Base-by-base conservation (phyloP, 2,113 vertebrate species). In the Eclectus roratus region DNA sequence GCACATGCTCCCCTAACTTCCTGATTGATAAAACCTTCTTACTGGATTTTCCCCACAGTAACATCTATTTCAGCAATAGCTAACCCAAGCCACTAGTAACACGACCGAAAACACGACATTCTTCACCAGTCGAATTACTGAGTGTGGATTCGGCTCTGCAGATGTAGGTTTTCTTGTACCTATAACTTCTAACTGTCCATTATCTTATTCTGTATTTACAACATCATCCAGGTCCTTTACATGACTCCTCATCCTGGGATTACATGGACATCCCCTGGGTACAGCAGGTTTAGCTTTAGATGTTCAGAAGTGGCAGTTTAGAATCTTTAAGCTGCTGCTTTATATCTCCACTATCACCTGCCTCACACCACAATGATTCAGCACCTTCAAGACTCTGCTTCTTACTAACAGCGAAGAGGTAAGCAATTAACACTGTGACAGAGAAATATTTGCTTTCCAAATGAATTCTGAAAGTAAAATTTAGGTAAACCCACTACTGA, bases 31-130 rank as follows among this genome's bases (percentile, higher is more conserved):
- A 64, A 55, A 50, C 8, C 31, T 64, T 39, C 35, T 13, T 23
- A 37, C 14, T 0, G 0, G 17, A 15, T 60, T 56, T 69, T 56
- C 52, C 44, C 39, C 35, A 17, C 15, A 39, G 31, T 27, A 44
- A 4, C 14, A 50, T 3, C 25, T 10, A 37, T 28, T 56, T 55
- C 50, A 56, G 10, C 3, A 2, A 17, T 4, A 31, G 2, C 28
- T 21, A 53, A 31, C 69, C 43, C 28, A 46, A 68, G 46, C 15
- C 72, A 35, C 13, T 1, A 44, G 37, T 7, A 47, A 63, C 4
- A 11, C 41, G 6, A 23, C 4, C 11, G 14, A 47, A 88, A 91
- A 19, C 77, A 58, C 5, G 2, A 13, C 29, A 11, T 5, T 23
- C 56, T 50, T 47, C 14, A 43, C 13, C 33, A 58, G 50, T 3